phyloP scores from a whole-genome alignment of 2,888 invertebrate species.

The Volucella bombylans region DNA sequence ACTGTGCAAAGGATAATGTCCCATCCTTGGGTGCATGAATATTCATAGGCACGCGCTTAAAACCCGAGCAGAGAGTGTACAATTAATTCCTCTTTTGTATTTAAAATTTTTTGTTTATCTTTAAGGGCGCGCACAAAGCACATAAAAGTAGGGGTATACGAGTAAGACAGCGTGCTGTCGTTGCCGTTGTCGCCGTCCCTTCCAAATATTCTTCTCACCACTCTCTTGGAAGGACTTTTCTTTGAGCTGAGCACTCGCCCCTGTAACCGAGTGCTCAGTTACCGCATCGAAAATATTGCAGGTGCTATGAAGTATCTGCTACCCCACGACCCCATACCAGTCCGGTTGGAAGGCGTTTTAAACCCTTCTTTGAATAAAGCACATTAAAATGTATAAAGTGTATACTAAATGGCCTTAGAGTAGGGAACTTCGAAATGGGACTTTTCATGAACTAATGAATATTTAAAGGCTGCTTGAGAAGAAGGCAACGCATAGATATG shows the following conservation, averaged over 20 bases:
- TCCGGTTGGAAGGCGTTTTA: conserved; percentile 63
- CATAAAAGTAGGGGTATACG: conserved; percentile 43
- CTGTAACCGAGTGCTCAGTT: conserved; percentile 46
- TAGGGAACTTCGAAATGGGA: conserved; percentile 55
- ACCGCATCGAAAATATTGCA: conserved; percentile 64
- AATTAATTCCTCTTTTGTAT: conserved; percentile 75
- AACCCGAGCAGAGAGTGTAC: conserved; percentile 69
- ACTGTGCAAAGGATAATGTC: conserved; percentile 71
- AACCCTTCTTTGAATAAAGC: conserved; percentile 66
- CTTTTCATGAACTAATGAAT: conserved; percentile 67
- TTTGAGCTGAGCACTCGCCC: conserved; percentile 50
- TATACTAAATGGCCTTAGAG: conserved; percentile 53
- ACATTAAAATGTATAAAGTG: conserved; percentile 68
- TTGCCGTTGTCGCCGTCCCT: conserved; percentile 47
- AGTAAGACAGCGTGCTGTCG: background rate
- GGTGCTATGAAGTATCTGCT: conserved; percentile 62
- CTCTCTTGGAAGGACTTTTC: conserved; percentile 14
- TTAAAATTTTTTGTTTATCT: conserved; percentile 73
- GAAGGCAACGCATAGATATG: conserved; percentile 14
- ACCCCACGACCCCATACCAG: no score
- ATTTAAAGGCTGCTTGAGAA: conserved; percentile 32
- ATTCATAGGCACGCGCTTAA: conserved; percentile 80
- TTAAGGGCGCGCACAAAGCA: conserved; percentile 56
- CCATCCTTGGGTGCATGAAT: conserved; percentile 77
- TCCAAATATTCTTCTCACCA: conserved; percentile 12